These are phyloP conservation scores for Morpho achilles DNA, from an alignment of 2,888 invertebrate species.

Conservation along the genomic window DNA sequence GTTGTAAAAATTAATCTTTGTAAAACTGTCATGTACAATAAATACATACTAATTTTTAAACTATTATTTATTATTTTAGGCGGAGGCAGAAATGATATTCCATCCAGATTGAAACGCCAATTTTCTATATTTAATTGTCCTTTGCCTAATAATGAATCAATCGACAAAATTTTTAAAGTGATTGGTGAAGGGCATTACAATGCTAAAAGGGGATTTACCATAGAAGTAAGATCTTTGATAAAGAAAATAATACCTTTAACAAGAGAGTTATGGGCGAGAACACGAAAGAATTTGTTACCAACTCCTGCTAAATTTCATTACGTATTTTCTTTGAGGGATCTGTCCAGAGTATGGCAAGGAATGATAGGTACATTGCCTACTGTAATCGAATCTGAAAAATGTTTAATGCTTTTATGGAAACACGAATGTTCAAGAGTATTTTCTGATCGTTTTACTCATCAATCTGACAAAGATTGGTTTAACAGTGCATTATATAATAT, in stretches of 20 bases:
- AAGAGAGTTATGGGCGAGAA: constrained; percentile 91
- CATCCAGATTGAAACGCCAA: constrained; percentile 93
- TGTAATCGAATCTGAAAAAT: constrained; percentile 90
- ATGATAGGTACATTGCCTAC: constrained; percentile 96
- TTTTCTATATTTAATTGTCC: constrained; percentile 98
- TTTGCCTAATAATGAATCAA: constrained; percentile 92
- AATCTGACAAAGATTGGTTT: constrained; percentile 92
- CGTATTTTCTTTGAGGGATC: constrained; percentile 94
- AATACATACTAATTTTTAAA: neutral
- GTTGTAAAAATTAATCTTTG: constrained; percentile 39
- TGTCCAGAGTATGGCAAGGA: constrained; percentile 98
- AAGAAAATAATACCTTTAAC: constrained; percentile 93
- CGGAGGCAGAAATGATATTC: constrained; percentile 97
- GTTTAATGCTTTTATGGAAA: constrained; percentile 94
- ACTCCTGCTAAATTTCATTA: constrained; percentile 99
- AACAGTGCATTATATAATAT: constrained; percentile 85
- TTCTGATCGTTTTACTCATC: constrained; percentile 89
- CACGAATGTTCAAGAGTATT: constrained; percentile 93
- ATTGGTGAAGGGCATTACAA: constrained; percentile 97
- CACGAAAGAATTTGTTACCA: constrained; percentile 90
- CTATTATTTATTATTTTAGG: constrained; percentile 59
- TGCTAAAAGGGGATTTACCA: constrained; percentile 90
- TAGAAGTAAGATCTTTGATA: constrained; percentile 89
- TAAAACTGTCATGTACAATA: neutral
- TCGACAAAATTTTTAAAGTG: constrained; percentile 96